Evolutionary conservation across 2,888 invertebrate genomes (phyloP).

Genomic region (Diaperis boleti): DNA sequence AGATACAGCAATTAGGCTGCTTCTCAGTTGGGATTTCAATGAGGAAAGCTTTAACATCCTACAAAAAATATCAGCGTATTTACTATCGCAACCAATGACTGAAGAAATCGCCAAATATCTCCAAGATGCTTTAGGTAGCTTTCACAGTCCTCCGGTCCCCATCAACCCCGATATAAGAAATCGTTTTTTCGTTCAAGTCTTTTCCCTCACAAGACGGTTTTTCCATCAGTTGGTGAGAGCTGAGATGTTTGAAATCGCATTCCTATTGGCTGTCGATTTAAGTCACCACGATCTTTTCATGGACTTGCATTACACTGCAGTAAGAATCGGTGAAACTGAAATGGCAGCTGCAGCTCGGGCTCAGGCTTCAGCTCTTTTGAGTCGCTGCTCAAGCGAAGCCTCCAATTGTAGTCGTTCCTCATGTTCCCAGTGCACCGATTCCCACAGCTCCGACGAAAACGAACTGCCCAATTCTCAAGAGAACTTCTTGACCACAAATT

Average conservation of each 20-base stretch:
- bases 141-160: conserved; percentile 77
- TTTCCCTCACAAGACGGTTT: conserved; percentile 86
- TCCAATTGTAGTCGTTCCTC: conserved; percentile 81
- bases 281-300: conserved; percentile 88
- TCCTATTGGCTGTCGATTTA: conserved; percentile 87
- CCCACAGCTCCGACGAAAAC: conserved; percentile 63
- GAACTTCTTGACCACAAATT: conserved; percentile 63
- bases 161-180: conserved; percentile 77
- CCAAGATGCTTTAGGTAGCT: conserved; percentile 85
- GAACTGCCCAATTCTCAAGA: conserved; percentile 55
- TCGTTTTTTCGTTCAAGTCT: conserved; percentile 80
- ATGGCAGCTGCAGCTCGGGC: conserved; percentile 79
- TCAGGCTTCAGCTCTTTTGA: conserved; percentile 71
- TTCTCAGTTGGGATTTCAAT: conserved; percentile 79
- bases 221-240: conserved; percentile 87
- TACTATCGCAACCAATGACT: conserved; percentile 72
- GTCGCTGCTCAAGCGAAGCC: conserved; percentile 67
- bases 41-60: conserved; percentile 80
- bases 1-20: conserved; percentile 77
- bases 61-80: conserved; percentile 78
- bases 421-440: conserved; percentile 74
- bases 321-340: conserved; percentile 70
- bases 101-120: conserved; percentile 74
- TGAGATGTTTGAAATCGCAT: conserved; percentile 83
- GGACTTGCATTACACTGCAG: conserved; percentile 84